Base-by-base conservation (phyloP, 2,113 vertebrate species). In the Poicephalus meyeri region DNA sequence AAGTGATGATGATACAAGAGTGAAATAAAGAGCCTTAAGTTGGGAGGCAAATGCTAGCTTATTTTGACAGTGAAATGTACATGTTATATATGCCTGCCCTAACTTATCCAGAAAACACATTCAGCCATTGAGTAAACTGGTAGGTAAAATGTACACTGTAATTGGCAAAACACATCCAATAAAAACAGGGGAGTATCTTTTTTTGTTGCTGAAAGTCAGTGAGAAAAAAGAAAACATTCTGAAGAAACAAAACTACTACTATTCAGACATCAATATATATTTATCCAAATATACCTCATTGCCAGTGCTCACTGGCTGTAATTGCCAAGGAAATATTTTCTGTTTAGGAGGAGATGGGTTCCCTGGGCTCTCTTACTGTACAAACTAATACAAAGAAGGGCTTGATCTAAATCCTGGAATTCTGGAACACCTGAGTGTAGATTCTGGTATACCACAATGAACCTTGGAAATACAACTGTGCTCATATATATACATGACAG, bases 191-290 rank as follows among this genome's bases (percentile, higher is more conserved):
- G 29, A 92, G 53, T 71, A 80, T 68, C 68, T 71, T 91, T 91
- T 72, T 72, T 47, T 69, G 72, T 71, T 80, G 24, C 69, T 94
- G 86, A 41, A 92, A 93, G 76, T 83, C 85, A 90, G 41, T 44
- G 50, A 88, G 72, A 90, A 85, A 91, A 85, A 92, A 77, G 58
- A 85, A 82, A 94, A 92, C 52, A 92, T 25, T 21, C 42, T 25
- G 33, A 81, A 89, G 92, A 95, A 96, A 96, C 83, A 95, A 77
- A 93, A 86, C 61, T 87, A 65, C 71, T 55, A 50, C 86, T 95
- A 68, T 93, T 90, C 76, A 86, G 72, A 83, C 86, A 90, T 77
- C 64, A 91, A 42, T 44, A 80, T 69, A 41, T 76, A 92, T 88
- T 93, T 71, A 92, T 78, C n/a, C 77, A 95, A 95, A 83, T n/a